Conservation (phyloP, 37 sponge, comb jelly and placozoan genomes). For the Trichoplax adhaerens region DNA sequence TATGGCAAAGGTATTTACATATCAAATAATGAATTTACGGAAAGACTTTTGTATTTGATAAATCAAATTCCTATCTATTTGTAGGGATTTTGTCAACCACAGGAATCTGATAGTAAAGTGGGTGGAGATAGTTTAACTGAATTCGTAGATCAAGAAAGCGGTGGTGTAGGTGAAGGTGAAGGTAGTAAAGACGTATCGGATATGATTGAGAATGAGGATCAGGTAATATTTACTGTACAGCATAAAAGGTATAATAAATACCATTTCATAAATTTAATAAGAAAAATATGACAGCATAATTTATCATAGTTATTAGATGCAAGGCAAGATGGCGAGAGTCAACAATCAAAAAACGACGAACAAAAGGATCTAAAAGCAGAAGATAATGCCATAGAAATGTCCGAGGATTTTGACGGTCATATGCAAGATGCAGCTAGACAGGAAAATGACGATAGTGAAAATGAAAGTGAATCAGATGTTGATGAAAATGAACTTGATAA, state of each 20-base stretch:
- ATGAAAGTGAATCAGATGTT: slow-evolving; percentile 23
- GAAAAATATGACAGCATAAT: slow-evolving; percentile 1
- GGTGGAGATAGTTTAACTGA: slow-evolving; percentile 28
- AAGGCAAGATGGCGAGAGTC: slow-evolving; percentile 10
- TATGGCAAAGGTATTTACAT: slow-evolving; percentile 18
- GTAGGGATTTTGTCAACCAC: slow-evolving; percentile 68
- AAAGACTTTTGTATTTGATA: background rate
- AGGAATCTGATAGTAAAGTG: slow-evolving; percentile 20
- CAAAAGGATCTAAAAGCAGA: background rate
- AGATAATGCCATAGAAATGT: slow-evolving; percentile 54
- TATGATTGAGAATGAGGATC: slow-evolving; percentile 23
- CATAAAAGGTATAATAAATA: too few relatives aligned
- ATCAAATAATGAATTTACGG: background rate
- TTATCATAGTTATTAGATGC: slow-evolving; percentile 11
- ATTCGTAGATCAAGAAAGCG: slow-evolving; percentile 55
- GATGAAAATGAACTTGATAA: slow-evolving; percentile 13
- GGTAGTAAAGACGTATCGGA: slow-evolving; percentile 68
- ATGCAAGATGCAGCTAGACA: slow-evolving; percentile 19
- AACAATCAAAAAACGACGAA: slow-evolving; percentile 22
- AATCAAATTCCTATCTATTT: background rate
- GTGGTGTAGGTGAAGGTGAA: slow-evolving; percentile 77
- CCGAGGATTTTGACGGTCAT: slow-evolving; percentile 56
- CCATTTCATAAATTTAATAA: too few relatives aligned
- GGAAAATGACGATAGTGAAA: slow-evolving; percentile 9
- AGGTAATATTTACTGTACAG: slow-evolving; percentile 5